phyloP scores from a whole-genome alignment of 2,797 vertebrate species.

The Lophotriccus pileatus region DNA sequence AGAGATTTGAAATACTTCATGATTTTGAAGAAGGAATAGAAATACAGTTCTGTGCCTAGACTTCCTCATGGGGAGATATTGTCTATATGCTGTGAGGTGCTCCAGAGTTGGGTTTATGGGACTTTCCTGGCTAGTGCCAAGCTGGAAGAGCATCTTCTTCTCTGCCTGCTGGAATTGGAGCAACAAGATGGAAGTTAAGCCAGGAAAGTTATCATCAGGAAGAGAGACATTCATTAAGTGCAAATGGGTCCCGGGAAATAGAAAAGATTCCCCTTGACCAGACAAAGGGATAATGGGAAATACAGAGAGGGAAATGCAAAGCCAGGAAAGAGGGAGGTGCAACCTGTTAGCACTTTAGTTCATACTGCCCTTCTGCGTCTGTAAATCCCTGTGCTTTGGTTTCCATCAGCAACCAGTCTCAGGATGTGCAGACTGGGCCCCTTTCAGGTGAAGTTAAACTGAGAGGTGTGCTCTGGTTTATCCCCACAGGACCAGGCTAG shows the following conservation, averaged over 20 bases:
- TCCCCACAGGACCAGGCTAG: neutral
- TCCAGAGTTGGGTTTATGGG: neutral
- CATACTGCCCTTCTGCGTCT: neutral
- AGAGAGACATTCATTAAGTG: neutral
- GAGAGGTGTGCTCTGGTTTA: neutral
- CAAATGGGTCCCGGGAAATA: neutral
- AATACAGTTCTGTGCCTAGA: neutral
- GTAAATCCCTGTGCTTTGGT: rapidly evolving
- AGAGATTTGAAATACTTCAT: neutral
- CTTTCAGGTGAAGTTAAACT: neutral
- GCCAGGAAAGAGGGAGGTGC: neutral
- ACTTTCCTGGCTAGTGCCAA: neutral
- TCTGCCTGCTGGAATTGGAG: neutral
- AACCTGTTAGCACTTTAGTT: neutral
- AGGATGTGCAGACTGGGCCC: neutral
- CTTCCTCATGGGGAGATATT: neutral
- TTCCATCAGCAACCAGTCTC: neutral
- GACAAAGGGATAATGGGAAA: neutral
- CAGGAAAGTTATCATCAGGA: neutral
- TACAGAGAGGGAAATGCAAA: neutral
- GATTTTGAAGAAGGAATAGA: neutral
- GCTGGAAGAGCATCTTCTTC: neutral
- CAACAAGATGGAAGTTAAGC: rapidly evolving
- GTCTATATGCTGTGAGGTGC: neutral
- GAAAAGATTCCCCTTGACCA: neutral